These are phyloP conservation scores for Mantis religiosa DNA, from an alignment of 2,888 invertebrate species.

Conservation along the genomic window DNA sequence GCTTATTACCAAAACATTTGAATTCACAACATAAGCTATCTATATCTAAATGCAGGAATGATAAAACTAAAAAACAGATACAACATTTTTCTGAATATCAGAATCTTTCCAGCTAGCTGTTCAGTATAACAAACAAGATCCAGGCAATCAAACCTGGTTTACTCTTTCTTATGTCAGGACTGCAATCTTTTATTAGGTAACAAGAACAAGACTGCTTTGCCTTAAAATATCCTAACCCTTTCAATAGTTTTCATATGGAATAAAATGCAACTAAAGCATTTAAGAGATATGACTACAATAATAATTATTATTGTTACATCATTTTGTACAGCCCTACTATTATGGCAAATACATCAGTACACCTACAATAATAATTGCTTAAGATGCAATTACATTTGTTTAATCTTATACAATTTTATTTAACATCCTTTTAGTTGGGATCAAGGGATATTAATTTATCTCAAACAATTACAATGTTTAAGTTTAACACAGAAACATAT, in stretches of 20 bases:
- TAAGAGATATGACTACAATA: neutral
- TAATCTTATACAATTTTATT: neutral
- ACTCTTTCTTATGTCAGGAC: neutral
- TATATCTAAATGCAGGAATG: neutral
- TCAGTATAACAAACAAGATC: neutral
- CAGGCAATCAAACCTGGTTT: neutral
- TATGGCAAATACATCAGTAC: neutral
- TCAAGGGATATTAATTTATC: neutral
- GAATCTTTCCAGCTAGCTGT: neutral
- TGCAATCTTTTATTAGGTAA: neutral
- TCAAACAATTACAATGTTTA: constrained; percentile 9
- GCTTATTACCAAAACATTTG: neutral
- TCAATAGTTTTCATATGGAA: neutral
- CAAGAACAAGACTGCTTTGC: neutral
- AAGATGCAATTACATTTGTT: neutral
- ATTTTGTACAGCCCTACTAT: neutral
- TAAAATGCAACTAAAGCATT: neutral
- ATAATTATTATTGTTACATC: neutral
- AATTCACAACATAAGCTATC: neutral
- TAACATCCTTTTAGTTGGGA: neutral
- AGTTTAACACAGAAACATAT: neutral
- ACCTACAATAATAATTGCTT: constrained; percentile 8
- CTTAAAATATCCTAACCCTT: neutral
- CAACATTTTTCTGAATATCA: neutral
- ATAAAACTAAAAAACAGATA: neutral